A percentile compares a stretch with the other conserved stretches of the same genome.
Evolutionary conservation across 2,113 vertebrate species (phyloP).

Genomic region (Talpa occidentalis): DNA sequence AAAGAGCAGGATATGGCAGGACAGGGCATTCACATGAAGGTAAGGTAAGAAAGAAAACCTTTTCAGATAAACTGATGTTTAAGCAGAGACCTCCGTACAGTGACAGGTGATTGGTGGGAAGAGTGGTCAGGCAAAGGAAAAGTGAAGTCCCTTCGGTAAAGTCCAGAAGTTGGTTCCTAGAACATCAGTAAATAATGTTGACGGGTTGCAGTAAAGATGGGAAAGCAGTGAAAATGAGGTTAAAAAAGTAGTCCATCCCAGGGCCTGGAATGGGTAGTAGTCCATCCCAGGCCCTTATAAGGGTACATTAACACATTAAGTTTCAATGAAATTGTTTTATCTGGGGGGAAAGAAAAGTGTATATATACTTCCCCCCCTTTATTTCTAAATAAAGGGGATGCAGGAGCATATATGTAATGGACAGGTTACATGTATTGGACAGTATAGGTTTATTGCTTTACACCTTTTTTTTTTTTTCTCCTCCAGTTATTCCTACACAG

Average conservation of each 20-base stretch:
- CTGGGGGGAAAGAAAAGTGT: background rate
- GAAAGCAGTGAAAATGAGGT: background rate
- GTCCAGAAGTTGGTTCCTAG: background rate
- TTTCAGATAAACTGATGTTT: background rate
- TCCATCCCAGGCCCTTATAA: too few species aligned
- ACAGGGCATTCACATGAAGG: fast-evolving
- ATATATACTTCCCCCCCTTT: background rate
- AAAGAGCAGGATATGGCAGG: background rate
- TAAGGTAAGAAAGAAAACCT: background rate
- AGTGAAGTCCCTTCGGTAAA: background rate
- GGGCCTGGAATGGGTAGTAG: background rate
- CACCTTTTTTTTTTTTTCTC: background rate
- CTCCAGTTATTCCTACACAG: background rate
- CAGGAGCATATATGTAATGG: background rate
- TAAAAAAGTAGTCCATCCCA: background rate
- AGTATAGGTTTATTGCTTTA: background rate
- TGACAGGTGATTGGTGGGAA: fast-evolving
- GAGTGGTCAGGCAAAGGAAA: background rate
- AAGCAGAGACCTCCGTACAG: background rate
- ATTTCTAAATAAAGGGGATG: background rate
- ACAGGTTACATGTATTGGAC: too few species aligned
- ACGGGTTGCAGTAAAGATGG: background rate
- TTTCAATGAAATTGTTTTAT: background rate
- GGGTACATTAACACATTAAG: background rate
- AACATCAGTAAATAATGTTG: background rate